These are phyloP conservation scores for Hypanus sabinus DNA, from an alignment of 2,113 vertebrate species.

Conservation along the genomic window DNA sequence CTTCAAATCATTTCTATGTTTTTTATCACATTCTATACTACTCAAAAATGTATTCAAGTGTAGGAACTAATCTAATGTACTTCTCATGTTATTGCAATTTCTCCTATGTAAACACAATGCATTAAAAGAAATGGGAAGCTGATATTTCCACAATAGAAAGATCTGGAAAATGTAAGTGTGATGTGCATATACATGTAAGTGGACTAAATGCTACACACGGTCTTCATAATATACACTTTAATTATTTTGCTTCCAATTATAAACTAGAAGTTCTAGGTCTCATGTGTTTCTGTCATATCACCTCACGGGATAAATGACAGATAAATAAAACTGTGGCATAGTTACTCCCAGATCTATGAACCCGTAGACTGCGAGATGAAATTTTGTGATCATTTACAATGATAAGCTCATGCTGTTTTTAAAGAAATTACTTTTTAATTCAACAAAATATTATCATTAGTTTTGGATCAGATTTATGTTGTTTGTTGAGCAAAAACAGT, in stretches of 20 bases:
- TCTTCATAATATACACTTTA: not conserved
- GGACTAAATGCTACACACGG: not conserved
- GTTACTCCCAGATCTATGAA: not conserved
- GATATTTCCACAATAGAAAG: not conserved
- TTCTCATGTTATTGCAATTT: slow-evolving; percentile 21
- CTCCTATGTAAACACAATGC: not conserved
- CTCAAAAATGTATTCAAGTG: slow-evolving; percentile 22
- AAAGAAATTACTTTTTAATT: not conserved
- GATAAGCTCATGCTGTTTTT: not conserved
- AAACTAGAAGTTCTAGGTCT: not conserved
- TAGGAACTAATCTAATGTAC: not conserved
- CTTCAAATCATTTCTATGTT: slow-evolving; percentile 21
- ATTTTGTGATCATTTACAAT: not conserved
- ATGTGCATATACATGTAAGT: not conserved
- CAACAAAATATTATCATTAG: not conserved
- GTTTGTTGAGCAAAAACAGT: not conserved
- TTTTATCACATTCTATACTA: slow-evolving; percentile 6
- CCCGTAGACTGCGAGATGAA: not conserved
- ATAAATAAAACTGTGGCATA: not conserved
- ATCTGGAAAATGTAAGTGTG: not conserved
- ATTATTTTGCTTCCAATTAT: slow-evolving; percentile 25
- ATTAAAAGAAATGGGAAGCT: not conserved
- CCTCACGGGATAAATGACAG: not conserved
- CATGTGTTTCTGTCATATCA: not conserved
- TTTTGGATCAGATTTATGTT: not conserved